Evolutionary conservation across 2,888 invertebrate genomes (phyloP).

Genomic region (Macrosiphum euphorbiae): DNA sequence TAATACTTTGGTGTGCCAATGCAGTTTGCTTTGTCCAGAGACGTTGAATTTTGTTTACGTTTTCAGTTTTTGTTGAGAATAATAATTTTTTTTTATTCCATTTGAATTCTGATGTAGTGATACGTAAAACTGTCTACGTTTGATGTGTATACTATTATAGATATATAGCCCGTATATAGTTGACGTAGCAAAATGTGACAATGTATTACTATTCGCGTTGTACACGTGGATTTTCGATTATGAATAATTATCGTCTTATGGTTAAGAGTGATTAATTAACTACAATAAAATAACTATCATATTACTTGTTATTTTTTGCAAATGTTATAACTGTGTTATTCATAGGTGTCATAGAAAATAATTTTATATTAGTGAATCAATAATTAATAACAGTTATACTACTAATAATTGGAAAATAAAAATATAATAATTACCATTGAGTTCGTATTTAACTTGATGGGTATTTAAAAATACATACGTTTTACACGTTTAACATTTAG

Average conservation of each 20-base stretch:
- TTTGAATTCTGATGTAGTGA: not conserved
- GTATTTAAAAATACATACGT: not conserved
- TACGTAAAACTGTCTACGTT: slow-evolving; percentile 44
- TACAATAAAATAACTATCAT: not conserved
- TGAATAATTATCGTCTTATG: not conserved
- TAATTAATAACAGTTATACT: not conserved
- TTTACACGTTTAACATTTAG: not conserved
- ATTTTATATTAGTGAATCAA: not conserved
- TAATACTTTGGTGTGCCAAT: not conserved
- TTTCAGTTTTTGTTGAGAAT: slow-evolving; percentile 5
- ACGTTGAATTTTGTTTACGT: slow-evolving; percentile 30
- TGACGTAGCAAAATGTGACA: slow-evolving; percentile 11
- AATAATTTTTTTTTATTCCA: slow-evolving; percentile 7
- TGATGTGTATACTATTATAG: not conserved
- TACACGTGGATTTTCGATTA: not conserved
- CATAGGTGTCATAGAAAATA: not conserved
- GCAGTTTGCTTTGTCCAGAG: slow-evolving; percentile 1
- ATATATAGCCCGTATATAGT: not conserved
- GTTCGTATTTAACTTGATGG: not conserved
- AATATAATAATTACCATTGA: not conserved
- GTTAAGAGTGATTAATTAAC: not conserved
- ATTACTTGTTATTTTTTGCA: not conserved
- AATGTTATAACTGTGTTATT: not conserved
- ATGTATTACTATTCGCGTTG: not conserved
- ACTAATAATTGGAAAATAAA: not conserved